phyloP scores from a whole-genome alignment of 1,140 invertebrate species.

The Solenopsis fugax region DNA sequence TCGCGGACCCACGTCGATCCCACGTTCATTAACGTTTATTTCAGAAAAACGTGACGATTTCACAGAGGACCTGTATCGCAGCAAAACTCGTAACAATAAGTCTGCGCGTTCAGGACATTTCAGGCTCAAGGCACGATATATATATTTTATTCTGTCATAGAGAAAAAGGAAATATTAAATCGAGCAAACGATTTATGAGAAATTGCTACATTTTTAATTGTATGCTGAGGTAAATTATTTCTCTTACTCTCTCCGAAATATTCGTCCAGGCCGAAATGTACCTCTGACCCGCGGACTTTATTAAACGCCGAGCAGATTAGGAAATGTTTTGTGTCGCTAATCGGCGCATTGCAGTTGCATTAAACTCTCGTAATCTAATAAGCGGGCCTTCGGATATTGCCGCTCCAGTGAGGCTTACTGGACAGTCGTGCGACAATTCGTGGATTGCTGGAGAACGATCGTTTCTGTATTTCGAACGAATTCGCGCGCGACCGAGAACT shows the following conservation, averaged over 20 bases:
- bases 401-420: not conserved
- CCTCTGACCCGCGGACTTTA: constrained; percentile 1
- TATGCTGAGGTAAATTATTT: not conserved
- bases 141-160: not conserved
- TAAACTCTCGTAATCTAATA: constrained; percentile 54
- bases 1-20: not conserved
- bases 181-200: not conserved
- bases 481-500: not conserved
- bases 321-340: constrained; percentile 49
- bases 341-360: constrained; percentile 46
- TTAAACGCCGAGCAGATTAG: constrained; percentile 6
- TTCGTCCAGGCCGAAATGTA: not conserved
- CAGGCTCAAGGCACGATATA: not conserved
- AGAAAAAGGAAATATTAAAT: constrained; percentile 1
- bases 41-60: constrained; percentile 1
- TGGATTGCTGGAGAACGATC: constrained; percentile 1
- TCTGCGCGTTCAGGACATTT: not conserved
- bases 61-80: not conserved
- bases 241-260: not conserved
- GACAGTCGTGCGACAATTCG: constrained; percentile 23
- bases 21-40: constrained; percentile 45
- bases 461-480: not conserved
- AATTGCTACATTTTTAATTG: not conserved
- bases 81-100: constrained; percentile 1
- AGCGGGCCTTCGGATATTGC: constrained; percentile 52